A percentile compares a stretch with the other conserved stretches of the same genome.
Evolutionary conservation across 2,113 vertebrate species (phyloP).

Genomic region (Eretmochelys imbricata): DNA sequence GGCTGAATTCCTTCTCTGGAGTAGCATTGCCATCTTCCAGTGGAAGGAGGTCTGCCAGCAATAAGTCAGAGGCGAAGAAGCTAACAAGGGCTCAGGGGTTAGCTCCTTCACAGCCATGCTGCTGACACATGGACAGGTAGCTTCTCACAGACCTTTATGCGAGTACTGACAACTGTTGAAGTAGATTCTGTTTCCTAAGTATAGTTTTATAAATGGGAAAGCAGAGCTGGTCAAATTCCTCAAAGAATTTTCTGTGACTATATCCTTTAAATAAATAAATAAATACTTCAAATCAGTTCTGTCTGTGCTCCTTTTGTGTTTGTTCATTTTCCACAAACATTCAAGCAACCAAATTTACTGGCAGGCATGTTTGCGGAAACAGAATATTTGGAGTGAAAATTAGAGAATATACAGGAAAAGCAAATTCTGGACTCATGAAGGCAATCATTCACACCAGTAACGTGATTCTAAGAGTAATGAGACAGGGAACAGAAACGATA

Average conservation of each 20-base stretch:
- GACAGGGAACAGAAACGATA: not conserved
- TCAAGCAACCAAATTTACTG: not conserved
- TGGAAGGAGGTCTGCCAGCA: not conserved
- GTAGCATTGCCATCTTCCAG: not conserved
- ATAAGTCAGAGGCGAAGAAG: not conserved
- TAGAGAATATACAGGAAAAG: constrained; percentile 17
- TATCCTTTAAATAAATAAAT: not conserved
- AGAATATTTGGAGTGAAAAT: not conserved
- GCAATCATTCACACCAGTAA: constrained; percentile 10
- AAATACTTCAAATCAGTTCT: not conserved
- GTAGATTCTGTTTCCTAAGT: not conserved
- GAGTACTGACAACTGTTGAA: not conserved
- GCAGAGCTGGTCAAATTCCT: not conserved
- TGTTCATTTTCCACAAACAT: constrained; percentile 1
- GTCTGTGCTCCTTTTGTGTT: not conserved
- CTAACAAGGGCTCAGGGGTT: not conserved
- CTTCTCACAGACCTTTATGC: not conserved
- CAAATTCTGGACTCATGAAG: not conserved
- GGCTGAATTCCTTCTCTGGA: not conserved
- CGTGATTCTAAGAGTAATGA: not conserved
- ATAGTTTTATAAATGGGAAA: not conserved
- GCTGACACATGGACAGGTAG: not conserved
- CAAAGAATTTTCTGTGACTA: not conserved
- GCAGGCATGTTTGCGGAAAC: constrained; percentile 9
- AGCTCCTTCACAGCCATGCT: not conserved